A percentile compares a stretch with the other conserved stretches of the same genome.
Conservation (phyloP, 2,797 vertebrate species). For the Echiichthys vipera region DNA sequence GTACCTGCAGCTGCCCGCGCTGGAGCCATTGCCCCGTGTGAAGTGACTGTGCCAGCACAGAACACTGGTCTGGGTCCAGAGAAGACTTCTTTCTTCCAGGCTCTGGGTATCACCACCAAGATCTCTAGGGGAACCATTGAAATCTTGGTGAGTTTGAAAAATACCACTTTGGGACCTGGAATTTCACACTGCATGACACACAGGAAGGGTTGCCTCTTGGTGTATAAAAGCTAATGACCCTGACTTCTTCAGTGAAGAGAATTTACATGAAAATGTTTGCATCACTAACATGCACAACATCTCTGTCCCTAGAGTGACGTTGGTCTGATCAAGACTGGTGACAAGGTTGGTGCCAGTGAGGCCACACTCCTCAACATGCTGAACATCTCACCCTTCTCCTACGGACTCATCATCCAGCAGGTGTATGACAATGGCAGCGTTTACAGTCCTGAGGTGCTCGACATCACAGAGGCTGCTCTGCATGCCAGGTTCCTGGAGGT, state of each 20-base stretch:
- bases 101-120: slow-evolving; percentile 98
- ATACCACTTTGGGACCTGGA: not conserved
- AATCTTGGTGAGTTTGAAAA: slow-evolving; percentile 90
- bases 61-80: slow-evolving; percentile 97
- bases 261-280: no score
- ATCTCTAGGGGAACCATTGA: slow-evolving; percentile 99
- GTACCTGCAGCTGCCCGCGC: slow-evolving; percentile 98
- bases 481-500: slow-evolving; percentile 95
- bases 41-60: slow-evolving; percentile 95
- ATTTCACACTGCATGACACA: not conserved
- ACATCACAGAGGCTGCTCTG: slow-evolving; percentile 96
- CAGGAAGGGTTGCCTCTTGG: no score
- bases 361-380: slow-evolving; percentile 98
- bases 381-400: slow-evolving; percentile 99
- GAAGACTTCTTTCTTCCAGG: slow-evolving; percentile 99
- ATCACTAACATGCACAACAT: not conserved
- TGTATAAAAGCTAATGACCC: fast-evolving
- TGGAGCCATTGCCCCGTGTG: slow-evolving; percentile 95
- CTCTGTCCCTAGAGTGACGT: slow-evolving; percentile 89
- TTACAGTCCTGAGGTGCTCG: slow-evolving; percentile 97
- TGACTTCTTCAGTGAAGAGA: not conserved
- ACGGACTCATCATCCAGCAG: slow-evolving; percentile 95
- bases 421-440: slow-evolving; percentile 99
- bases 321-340: slow-evolving; percentile 92
- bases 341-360: slow-evolving; percentile 99